phyloP scores from a whole-genome alignment of 1,140 invertebrate genomes.

The Drosophila tropicalis region DNA sequence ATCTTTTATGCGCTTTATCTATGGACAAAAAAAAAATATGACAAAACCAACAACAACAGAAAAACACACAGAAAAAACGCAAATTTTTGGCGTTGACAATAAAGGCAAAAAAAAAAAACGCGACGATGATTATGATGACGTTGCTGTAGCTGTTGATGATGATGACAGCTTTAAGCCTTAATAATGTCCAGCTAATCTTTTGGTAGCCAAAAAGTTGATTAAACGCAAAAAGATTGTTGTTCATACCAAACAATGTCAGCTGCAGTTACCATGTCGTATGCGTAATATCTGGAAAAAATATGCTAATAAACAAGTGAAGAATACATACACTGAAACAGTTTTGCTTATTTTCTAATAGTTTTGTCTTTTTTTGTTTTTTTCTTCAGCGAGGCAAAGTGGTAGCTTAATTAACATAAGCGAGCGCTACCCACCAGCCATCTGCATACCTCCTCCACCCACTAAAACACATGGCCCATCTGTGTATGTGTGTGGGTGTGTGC shows the following conservation, averaged over 20 bases:
- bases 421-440: slow-evolving; percentile 26
- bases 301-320: background rate
- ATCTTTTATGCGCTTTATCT: slow-evolving; percentile 79
- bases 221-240: slow-evolving; percentile 59
- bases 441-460: background rate
- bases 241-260: background rate
- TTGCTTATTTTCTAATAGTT: slow-evolving; percentile 75
- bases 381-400: slow-evolving; percentile 56
- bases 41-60: slow-evolving; percentile 19
- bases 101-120: slow-evolving; percentile 11
- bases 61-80: slow-evolving; percentile 8
- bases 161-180: slow-evolving; percentile 64
- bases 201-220: slow-evolving; percentile 56
- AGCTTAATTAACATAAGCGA: slow-evolving; percentile 79
- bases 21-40: slow-evolving; percentile 46
- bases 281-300: slow-evolving; percentile 9
- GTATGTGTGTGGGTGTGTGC: slow-evolving; percentile 42
- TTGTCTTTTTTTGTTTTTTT: slow-evolving; percentile 30
- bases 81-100: slow-evolving; percentile 55
- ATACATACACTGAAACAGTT: slow-evolving; percentile 17
- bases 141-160: background rate
- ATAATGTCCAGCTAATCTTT: slow-evolving; percentile 67
- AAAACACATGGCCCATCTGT: slow-evolving; percentile 5
- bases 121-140: background rate
- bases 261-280: slow-evolving; percentile 13